Evolutionary conservation across 2,797 vertebrate species (phyloP).

Genomic region (Eupleurogrammus muticus): DNA sequence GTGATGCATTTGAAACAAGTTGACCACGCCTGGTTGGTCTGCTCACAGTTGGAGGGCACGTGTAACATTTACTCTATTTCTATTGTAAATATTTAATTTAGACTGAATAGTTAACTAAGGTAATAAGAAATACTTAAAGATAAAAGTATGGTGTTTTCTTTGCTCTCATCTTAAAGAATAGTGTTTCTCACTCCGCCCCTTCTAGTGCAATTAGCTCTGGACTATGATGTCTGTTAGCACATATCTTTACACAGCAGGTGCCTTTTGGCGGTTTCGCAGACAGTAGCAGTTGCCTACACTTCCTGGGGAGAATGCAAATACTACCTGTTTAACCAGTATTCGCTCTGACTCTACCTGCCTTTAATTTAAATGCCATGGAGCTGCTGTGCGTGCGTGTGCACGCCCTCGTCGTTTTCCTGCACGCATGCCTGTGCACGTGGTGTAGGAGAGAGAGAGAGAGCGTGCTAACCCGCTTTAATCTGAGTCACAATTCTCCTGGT

Average conservation of each 20-base stretch:
- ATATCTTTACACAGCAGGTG: constrained; percentile 53
- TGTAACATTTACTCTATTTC: constrained; percentile 46
- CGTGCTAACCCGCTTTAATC: constrained; percentile 38
- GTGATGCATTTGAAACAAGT: constrained; percentile 73
- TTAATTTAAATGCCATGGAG: constrained; percentile 54
- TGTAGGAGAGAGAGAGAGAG: too few species aligned
- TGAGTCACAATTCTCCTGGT: constrained; percentile 56
- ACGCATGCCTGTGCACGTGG: constrained; percentile 11
- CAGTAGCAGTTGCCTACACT: constrained; percentile 40
- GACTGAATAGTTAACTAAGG: constrained; percentile 14
- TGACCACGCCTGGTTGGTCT: constrained; percentile 72
- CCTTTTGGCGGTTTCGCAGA: constrained; percentile 57
- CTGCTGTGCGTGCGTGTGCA: constrained; percentile 6
- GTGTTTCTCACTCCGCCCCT: constrained; percentile 5
- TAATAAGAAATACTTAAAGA: constrained; percentile 16
- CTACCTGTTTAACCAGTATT: constrained; percentile 70
- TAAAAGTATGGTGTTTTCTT: constrained; percentile 9
- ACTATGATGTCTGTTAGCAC: constrained; percentile 24
- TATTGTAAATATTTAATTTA: constrained; percentile 25
- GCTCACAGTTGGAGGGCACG: constrained; percentile 60
- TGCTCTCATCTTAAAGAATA: constrained; percentile 7
- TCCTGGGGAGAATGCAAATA: constrained; percentile 76
- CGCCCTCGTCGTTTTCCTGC: constrained; percentile 3
- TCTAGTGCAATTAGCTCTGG: constrained; percentile 34
- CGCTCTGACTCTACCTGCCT: constrained; percentile 54